Conservation (phyloP, 1,140 invertebrate species). For the Pissodes strobi region DNA sequence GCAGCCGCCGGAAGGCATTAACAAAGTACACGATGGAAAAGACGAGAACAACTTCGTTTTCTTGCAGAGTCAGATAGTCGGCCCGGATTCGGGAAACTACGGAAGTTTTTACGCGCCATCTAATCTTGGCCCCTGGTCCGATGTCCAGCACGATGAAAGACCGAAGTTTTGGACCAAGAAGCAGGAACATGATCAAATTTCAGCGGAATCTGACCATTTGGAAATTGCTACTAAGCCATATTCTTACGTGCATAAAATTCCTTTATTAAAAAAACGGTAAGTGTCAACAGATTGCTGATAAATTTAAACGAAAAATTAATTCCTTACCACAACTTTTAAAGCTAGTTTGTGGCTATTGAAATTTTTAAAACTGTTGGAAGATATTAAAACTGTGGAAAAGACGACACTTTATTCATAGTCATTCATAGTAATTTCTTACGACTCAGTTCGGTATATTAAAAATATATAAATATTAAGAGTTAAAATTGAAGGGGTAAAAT, state of each 20-base stretch:
- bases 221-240: too few species aligned
- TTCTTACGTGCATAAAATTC: slow-evolving; percentile 33
- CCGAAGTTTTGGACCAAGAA: slow-evolving; percentile 18
- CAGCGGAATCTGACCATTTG: too few species aligned
- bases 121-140: background rate
- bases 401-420: too few species aligned
- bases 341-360: too few species aligned
- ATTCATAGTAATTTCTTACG: too few species aligned
- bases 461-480: too few species aligned
- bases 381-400: too few species aligned
- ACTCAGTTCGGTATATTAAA: too few species aligned
- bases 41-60: background rate
- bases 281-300: background rate
- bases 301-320: too few species aligned
- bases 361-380: too few species aligned
- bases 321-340: too few species aligned
- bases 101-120: background rate
- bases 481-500: too few species aligned
- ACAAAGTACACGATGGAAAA: background rate
- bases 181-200: background rate
- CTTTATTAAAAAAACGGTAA: background rate
- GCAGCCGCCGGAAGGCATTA: background rate
- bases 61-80: background rate
- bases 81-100: background rate
- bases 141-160: background rate